A percentile compares a stretch with the other conserved stretches of the same genome.
phyloP scores from a whole-genome alignment of 2,888 invertebrate species.

The Tachystola acroxantha region DNA sequence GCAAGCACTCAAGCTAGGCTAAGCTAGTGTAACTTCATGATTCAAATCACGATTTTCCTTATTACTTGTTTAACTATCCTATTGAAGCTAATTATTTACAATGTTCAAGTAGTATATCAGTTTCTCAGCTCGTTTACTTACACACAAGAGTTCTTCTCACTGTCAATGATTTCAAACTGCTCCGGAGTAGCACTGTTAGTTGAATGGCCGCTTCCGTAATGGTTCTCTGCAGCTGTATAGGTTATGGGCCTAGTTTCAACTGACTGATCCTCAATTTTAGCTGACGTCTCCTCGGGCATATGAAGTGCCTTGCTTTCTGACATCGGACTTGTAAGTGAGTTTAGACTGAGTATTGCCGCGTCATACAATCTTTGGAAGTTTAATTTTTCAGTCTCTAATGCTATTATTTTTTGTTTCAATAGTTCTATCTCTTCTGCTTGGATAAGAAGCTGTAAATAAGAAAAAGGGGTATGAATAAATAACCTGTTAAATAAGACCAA shows the following conservation, averaged over 20 bases:
- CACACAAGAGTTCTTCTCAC: slow-evolving; percentile 63
- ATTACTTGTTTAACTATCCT: too few relatives aligned
- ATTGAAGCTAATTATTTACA: too few relatives aligned
- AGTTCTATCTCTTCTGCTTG: slow-evolving; percentile 77
- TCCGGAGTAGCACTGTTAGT: slow-evolving; percentile 79
- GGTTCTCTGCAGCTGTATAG: slow-evolving; percentile 64
- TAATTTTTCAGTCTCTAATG: slow-evolving; percentile 76
- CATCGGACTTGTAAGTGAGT: slow-evolving; percentile 63
- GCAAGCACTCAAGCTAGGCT: too few relatives aligned
- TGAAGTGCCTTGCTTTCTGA: slow-evolving; percentile 52
- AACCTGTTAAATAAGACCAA: too few relatives aligned
- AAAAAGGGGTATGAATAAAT: too few relatives aligned
- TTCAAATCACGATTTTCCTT: too few relatives aligned
- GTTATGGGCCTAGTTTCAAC: slow-evolving; percentile 52
- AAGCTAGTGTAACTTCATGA: too few relatives aligned
- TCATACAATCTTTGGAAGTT: slow-evolving; percentile 76
- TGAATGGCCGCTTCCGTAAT: slow-evolving; percentile 70
- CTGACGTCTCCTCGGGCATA: slow-evolving; percentile 45
- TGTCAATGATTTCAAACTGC: slow-evolving; percentile 81
- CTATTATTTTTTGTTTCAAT: slow-evolving; percentile 72
- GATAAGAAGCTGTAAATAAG: slow-evolving; percentile 48
- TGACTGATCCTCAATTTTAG: slow-evolving; percentile 27
- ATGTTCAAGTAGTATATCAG: too few relatives aligned
- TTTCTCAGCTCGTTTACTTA: slow-evolving; percentile 44
- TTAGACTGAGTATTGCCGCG: slow-evolving; percentile 68